Conservation (phyloP, 2,797 vertebrate genomes). For the Ctenopoma kingsleyae region DNA sequence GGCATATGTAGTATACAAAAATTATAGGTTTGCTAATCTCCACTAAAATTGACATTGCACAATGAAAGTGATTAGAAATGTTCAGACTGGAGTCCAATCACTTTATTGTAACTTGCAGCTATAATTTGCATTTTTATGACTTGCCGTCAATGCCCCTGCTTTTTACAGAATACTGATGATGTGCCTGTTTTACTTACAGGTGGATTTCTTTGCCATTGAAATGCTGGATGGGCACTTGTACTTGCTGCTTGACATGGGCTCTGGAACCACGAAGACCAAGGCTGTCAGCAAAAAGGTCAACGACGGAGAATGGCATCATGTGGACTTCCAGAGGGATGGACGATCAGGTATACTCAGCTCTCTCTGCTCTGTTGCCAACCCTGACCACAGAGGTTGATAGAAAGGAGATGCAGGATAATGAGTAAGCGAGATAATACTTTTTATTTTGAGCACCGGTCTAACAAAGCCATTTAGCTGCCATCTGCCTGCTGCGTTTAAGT, state of each 20-base stretch:
- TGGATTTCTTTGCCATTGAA: constrained; percentile 98
- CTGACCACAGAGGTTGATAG: constrained; percentile 17
- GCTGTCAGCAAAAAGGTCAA: constrained; percentile 97
- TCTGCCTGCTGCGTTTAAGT: constrained; percentile 16
- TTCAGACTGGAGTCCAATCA: background rate
- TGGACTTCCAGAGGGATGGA: constrained; percentile 97
- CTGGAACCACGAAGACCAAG: constrained; percentile 97
- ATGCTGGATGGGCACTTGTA: constrained; percentile 98
- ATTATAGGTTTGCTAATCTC: background rate
- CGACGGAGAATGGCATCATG: constrained; percentile 98
- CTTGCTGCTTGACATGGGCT: constrained; percentile 97
- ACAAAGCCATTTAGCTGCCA: constrained; percentile 9
- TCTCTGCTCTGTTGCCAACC: constrained; percentile 14
- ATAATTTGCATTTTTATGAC: constrained; percentile 37
- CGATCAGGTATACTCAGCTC: constrained; percentile 89
- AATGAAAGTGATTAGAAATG: constrained; percentile 11
- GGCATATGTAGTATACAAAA: background rate
- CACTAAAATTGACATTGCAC: constrained; percentile 1
- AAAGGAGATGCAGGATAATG: constrained; percentile 20
- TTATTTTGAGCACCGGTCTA: constrained; percentile 16
- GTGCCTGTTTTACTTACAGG: constrained; percentile 72
- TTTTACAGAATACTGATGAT: constrained; percentile 34
- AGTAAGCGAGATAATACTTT: constrained; percentile 12
- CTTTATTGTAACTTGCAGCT: constrained; percentile 25
- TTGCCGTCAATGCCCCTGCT: constrained; percentile 1